Evolutionary conservation across 2,113 vertebrate genomes (phyloP), one percentile per base, ranked within the genome.

Genomic region (Etheostoma cragini): DNA sequence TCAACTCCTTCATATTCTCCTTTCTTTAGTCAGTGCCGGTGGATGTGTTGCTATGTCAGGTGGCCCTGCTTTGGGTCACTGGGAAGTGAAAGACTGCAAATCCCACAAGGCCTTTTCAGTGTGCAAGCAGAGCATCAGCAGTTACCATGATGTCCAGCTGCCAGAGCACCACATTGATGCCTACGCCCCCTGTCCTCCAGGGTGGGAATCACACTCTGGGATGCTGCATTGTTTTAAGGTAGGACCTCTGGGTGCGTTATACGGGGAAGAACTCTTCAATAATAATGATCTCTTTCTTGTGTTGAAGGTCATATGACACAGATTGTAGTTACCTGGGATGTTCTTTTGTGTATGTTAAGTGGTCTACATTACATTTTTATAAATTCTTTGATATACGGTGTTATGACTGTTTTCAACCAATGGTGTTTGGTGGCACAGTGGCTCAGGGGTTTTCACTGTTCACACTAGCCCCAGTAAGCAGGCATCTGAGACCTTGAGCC

Each of bases 41-140:
- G 97, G 97, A 24, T 99, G 98, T 54, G 97, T 97, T 73, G 96
- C 93, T n/a, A 93, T 99, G 85, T 90, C 90, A 76, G 96, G 95
- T 49, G 94, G 95, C 30, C 82, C 89, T 19, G 93, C 95, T n/a
- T 1, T 95, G 87, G 97, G 97, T 57, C 94, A 82, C 4, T 99
- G 98, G 98, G 97, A 98, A 86, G 98, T 98, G 56, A 98, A 98
- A 91, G 95, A 96, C 90, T 99, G 97, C 77, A 91, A 72, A n/a
- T 86, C 89, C 35, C 96, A 96, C 81, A 96, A 95, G 89, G 97
- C 98, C 16, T 94, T 96, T 91, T 97, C 97, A 8, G 49, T 99
- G 68, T 99, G 98, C 72, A 96, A 97, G 84, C 95, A 96, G 87
- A 94, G 95, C 66, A 77, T 97, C 14, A 92, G 82, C 84, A 90